Conservation (phyloP, 2,113 vertebrate genomes). For the Ctenomys sociabilis region DNA sequence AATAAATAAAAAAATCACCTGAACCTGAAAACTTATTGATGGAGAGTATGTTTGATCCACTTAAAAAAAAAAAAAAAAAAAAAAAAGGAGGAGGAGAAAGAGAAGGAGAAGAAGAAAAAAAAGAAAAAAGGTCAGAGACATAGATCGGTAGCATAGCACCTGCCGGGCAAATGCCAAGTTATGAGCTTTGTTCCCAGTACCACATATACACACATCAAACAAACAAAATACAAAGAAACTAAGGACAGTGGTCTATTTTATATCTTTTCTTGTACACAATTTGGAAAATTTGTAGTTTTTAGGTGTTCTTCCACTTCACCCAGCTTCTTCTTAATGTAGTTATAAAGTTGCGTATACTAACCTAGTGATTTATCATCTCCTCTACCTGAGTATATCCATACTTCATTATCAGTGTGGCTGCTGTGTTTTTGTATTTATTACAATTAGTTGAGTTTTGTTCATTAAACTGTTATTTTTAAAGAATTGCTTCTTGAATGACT, state of each 20-base stretch:
- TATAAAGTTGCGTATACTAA: neutral
- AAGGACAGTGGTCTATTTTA: neutral
- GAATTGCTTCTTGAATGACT: neutral
- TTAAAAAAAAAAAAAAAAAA: conserved; percentile 14
- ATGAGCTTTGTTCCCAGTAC: too few relatives aligned
- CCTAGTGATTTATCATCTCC: neutral
- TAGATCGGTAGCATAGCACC: too few relatives aligned
- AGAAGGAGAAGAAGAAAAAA: too few relatives aligned
- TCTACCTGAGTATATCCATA: neutral
- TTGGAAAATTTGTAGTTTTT: neutral
- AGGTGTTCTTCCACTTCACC: neutral
- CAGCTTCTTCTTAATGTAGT: neutral
- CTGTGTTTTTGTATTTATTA: neutral
- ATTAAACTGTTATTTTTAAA: conserved; percentile 32
- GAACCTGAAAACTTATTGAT: neutral
- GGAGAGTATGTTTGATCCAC: neutral
- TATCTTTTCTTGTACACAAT: neutral
- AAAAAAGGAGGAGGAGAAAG: too few relatives aligned
- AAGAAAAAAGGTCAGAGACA: too few relatives aligned
- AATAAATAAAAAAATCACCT: too few relatives aligned
- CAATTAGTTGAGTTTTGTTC: neutral
- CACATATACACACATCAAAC: too few relatives aligned
- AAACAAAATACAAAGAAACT: neutral
- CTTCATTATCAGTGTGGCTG: neutral
- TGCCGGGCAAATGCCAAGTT: too few relatives aligned